These are phyloP conservation scores for Empis livida DNA, from an alignment of 2,888 invertebrate species.

Conservation along the genomic window DNA sequence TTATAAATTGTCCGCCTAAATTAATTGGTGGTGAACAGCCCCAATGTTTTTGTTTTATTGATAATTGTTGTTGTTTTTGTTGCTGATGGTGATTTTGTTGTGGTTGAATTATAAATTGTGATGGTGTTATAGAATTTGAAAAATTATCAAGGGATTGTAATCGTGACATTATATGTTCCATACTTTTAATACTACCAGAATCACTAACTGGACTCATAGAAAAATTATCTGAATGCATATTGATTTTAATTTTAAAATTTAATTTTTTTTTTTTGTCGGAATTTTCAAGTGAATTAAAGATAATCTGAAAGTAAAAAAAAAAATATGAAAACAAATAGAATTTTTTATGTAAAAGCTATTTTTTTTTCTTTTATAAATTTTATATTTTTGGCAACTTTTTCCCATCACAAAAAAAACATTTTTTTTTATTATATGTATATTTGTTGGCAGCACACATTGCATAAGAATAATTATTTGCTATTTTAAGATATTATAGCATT, in stretches of 20 bases:
- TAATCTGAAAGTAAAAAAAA: slow-evolving; percentile 6
- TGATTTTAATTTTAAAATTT: neutral
- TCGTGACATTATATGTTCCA: slow-evolving; percentile 31
- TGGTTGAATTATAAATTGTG: slow-evolving; percentile 20
- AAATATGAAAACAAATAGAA: slow-evolving; percentile 7
- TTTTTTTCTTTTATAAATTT: neutral
- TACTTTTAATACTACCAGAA: slow-evolving; percentile 12
- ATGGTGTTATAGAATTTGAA: slow-evolving; percentile 10
- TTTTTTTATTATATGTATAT: no score
- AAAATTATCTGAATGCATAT: slow-evolving; percentile 11
- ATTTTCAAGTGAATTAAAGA: no score
- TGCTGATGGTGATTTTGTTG: slow-evolving; percentile 25
- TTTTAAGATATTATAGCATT: neutral
- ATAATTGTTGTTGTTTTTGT: slow-evolving; percentile 17
- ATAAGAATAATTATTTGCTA: no score
- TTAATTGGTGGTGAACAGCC: slow-evolving; percentile 60
- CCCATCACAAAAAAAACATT: slow-evolving; percentile 5
- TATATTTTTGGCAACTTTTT: slow-evolving; percentile 9
- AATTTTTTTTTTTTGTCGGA: neutral
- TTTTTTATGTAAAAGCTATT: slow-evolving; percentile 2
- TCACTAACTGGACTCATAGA: neutral
- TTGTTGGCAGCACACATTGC: neutral
- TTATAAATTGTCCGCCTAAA: slow-evolving; percentile 74
- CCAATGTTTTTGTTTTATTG: slow-evolving; percentile 43
- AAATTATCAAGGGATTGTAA: slow-evolving; percentile 17